A percentile compares a stretch with the other conserved stretches of the same genome.
These are phyloP conservation scores for Heliconius congener DNA, from an alignment of 1,140 invertebrate species.

Conservation along the genomic window DNA sequence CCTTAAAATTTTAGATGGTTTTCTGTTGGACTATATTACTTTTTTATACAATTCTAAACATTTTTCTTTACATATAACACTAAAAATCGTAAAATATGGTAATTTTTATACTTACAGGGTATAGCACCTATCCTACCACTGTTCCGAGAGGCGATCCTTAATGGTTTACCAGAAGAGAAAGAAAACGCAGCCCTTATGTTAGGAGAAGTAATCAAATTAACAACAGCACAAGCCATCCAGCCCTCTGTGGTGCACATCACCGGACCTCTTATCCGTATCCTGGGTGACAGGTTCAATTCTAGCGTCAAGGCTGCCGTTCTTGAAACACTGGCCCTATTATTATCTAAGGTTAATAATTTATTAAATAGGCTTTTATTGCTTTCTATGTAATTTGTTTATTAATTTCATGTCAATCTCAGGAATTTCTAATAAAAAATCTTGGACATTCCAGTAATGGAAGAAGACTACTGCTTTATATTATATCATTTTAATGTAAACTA, in stretches of 20 bases:
- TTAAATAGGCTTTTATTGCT: background rate
- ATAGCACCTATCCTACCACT: slow-evolving; percentile 96
- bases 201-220: slow-evolving; percentile 94
- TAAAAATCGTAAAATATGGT: background rate
- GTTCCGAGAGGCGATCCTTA: slow-evolving; percentile 97
- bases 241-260: slow-evolving; percentile 98
- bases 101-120: slow-evolving; percentile 82
- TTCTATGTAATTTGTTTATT: background rate
- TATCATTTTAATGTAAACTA: too few relatives aligned
- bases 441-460: too few relatives aligned
- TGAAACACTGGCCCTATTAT: slow-evolving; percentile 94
- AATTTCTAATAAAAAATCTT: too few relatives aligned
- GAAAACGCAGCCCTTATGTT: slow-evolving; percentile 97
- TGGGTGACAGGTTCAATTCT: slow-evolving; percentile 96
- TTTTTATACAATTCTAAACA: background rate
- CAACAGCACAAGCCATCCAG: slow-evolving; percentile 92
- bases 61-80: background rate
- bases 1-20: too few relatives aligned
- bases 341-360: slow-evolving; percentile 88
- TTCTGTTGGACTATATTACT: too few relatives aligned
- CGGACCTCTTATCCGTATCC: slow-evolving; percentile 97
- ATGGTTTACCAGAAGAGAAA: slow-evolving; percentile 96
- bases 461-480: too few relatives aligned
- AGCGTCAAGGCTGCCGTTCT: slow-evolving; percentile 97
- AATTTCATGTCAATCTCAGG: background rate